phyloP scores from a whole-genome alignment of 2,888 invertebrate species.

The Drepanosiphum platanoidis region DNA sequence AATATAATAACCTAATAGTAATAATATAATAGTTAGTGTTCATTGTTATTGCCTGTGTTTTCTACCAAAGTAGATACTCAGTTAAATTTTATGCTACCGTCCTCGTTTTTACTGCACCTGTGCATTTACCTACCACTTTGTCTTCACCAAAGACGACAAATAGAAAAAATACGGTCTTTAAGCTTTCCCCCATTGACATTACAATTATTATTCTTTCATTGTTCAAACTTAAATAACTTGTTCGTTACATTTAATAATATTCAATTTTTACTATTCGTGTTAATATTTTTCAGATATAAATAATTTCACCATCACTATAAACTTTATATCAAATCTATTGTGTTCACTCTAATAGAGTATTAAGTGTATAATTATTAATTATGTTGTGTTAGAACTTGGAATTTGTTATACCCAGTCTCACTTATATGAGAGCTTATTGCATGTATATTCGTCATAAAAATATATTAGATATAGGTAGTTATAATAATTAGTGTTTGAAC shows the following conservation, averaged over 20 bases:
- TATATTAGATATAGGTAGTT: neutral
- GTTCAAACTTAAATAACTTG: neutral
- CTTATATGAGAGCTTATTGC: conserved; percentile 21
- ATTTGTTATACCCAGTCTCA: neutral
- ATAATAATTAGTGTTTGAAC: neutral
- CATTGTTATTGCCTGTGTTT: neutral
- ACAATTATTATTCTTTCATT: neutral
- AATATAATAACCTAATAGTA: neutral
- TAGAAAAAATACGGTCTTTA: neutral
- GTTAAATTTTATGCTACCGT: neutral
- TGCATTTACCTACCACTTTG: too few relatives aligned
- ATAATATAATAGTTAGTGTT: neutral
- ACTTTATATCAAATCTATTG: neutral
- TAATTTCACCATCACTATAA: neutral
- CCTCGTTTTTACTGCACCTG: conserved; percentile 7
- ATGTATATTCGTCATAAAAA: neutral
- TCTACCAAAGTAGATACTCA: neutral
- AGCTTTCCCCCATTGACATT: neutral
- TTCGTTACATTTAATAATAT: neutral
- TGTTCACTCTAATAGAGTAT: neutral
- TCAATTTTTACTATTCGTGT: neutral
- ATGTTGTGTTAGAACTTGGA: neutral
- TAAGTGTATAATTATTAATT: too few relatives aligned
- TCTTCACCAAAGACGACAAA: neutral
- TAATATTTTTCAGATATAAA: neutral